Base-by-base conservation (phyloP, 2,797 vertebrate species). In the Melopsittacus undulatus region DNA sequence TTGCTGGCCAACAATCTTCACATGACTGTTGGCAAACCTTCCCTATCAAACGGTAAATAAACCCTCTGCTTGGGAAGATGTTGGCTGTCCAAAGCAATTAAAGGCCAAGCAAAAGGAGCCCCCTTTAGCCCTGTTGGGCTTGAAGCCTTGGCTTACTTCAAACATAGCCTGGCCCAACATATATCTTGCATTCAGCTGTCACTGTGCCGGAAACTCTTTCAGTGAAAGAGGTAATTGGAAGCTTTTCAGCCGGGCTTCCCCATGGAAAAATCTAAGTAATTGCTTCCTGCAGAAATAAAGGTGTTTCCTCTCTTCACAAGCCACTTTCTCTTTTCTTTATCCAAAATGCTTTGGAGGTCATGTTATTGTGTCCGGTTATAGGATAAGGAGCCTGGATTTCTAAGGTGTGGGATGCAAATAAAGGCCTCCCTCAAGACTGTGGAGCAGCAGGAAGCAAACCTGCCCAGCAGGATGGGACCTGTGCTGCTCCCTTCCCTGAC, bases 221-320 rank as follows among this genome's bases (percentile, higher is more conserved):
- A 94, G 78, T 91, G 67, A 89, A 95, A 89, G 91, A 80, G 94
- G 90, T 91, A 92, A 95, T 93, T 96, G 94, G 88, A 96, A 89
- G 89, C 90, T 92, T 95, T 96, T 94, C 95, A 96, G 83, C 56
- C 68, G 87, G 51, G 75, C 83, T 83, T 96, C 92, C 92, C 91
- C 48, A 8, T 94, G 95, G 96, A 95, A 95, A 92, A 95, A 94
- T 95, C 90, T 83, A 87, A 94, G 90, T 74, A 94, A 92, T 96
- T 95, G 92, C 78, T 96, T 97, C 95, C 95, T 97, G 93, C 92
- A 95, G 96, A 95, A 95, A 89, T 96, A 96, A 97, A 97, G 95
- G 90, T 96, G 94, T 96, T 97, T 96, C 95, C 96, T 96, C 82
- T 93, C 92, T 87, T 92, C 62, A 69, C n/a, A 77, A 89, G 51